These are phyloP conservation scores for Saturnia pavonia DNA, from an alignment of 2,888 invertebrate genomes.

Conservation along the genomic window DNA sequence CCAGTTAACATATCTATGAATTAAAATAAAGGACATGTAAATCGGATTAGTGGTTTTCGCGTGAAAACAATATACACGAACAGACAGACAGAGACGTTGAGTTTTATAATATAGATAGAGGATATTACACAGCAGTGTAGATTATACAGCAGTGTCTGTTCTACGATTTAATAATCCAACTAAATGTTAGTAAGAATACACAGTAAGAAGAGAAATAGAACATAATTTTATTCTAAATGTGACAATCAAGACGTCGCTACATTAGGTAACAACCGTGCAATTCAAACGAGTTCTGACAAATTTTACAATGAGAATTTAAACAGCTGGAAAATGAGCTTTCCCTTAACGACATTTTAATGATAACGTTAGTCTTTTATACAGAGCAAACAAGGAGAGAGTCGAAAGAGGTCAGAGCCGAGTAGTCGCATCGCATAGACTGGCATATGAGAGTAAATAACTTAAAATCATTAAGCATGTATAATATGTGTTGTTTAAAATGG, in stretches of 20 bases:
- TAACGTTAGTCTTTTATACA: not conserved
- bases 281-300: not conserved
- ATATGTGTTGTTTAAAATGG: not conserved
- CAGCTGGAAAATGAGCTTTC: slow-evolving; percentile 10
- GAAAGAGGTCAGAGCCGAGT: not conserved
- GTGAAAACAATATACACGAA: too few species aligned
- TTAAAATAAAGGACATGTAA: too few species aligned
- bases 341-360: slow-evolving; percentile 13
- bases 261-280: not conserved
- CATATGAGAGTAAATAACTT: not conserved
- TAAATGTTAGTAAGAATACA: too few species aligned
- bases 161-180: too few species aligned
- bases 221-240: not conserved
- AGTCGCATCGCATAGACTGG: not conserved
- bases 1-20: too few species aligned
- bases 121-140: too few species aligned
- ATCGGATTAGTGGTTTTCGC: too few species aligned
- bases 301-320: slow-evolving; percentile 4
- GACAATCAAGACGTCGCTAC: not conserved
- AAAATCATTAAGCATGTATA: not conserved
- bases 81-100: too few species aligned
- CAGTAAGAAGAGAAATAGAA: too few species aligned
- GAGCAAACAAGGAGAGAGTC: not conserved
- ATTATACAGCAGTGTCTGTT: too few species aligned
- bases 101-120: too few species aligned